phyloP scores from a whole-genome alignment of 2,888 invertebrate genomes.

The Andrena bucephala region DNA sequence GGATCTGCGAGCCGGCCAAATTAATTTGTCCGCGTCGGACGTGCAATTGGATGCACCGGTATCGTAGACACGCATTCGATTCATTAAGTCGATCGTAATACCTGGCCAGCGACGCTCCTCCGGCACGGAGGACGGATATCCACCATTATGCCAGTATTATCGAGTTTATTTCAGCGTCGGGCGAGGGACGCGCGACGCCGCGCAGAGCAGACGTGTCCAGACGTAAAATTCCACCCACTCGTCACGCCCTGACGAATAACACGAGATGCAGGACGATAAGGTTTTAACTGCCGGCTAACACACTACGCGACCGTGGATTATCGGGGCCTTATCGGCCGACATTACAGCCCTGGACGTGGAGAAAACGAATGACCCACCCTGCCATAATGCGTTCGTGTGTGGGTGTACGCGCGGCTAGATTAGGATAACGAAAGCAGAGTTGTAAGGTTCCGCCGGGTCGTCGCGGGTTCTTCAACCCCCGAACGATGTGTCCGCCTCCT shows the following conservation, averaged over 20 bases:
- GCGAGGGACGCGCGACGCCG: constrained; percentile 11
- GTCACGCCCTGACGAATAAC: constrained; percentile 76
- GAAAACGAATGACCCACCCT: constrained; percentile 70
- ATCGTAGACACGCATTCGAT: constrained; percentile 46
- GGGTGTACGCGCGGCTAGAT: constrained; percentile 53
- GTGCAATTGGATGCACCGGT: constrained; percentile 46
- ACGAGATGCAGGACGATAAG: constrained; percentile 73
- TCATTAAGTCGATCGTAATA: constrained; percentile 57
- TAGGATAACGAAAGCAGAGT: constrained; percentile 63
- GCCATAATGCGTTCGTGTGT: constrained; percentile 57
- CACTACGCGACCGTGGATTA: constrained; percentile 66
- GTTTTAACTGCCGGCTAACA: constrained; percentile 74
- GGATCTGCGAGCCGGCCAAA: constrained; percentile 47
- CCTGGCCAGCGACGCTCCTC: constrained; percentile 3
- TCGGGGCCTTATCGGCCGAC: constrained; percentile 73
- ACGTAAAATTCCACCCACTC: constrained; percentile 75
- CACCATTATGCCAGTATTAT: constrained; percentile 49
- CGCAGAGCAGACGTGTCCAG: constrained; percentile 29
- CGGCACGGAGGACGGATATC: constrained; percentile 27
- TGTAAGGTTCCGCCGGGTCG: constrained; percentile 29
- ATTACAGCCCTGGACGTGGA: constrained; percentile 67
- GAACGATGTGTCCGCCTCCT: neutral
- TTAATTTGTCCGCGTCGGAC: constrained; percentile 59
- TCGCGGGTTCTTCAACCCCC: constrained; percentile 40
- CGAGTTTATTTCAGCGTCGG: constrained; percentile 33